Evolutionary conservation across 2,113 vertebrate genomes (phyloP).

Genomic region (Struthio camelus): DNA sequence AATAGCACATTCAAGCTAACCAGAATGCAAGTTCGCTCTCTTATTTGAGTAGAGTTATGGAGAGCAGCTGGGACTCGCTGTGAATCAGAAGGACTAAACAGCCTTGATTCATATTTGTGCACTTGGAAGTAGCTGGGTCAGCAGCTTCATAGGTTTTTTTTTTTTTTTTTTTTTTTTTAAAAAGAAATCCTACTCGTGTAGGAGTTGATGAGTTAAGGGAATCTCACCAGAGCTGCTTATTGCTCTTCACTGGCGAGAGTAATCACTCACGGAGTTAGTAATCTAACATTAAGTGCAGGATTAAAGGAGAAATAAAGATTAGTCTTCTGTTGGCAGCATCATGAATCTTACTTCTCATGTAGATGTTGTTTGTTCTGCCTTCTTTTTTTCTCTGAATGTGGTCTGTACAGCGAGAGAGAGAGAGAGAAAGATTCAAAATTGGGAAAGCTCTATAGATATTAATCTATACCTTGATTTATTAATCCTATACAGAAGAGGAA

Average conservation of each 20-base stretch:
- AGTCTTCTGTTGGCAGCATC: background rate
- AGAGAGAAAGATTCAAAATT: background rate
- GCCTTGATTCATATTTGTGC: background rate
- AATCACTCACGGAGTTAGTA: background rate
- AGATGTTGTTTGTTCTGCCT: background rate
- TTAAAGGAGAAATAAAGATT: background rate
- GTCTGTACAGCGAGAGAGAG: background rate
- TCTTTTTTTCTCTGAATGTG: background rate
- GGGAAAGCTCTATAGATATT: background rate
- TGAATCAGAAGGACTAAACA: background rate
- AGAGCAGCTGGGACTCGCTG: background rate
- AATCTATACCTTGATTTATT: background rate
- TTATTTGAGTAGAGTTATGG: background rate
- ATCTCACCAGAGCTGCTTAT: background rate
- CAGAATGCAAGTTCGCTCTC: background rate
- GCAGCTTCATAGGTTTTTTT: background rate
- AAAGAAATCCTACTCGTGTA: background rate
- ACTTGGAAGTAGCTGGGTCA: background rate
- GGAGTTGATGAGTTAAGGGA: background rate
- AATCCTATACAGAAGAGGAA: background rate
- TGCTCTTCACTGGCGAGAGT: background rate
- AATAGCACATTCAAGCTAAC: rapidly evolving
- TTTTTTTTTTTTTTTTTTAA: too few species aligned
- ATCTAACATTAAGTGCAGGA: background rate
- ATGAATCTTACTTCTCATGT: background rate